Evolutionary conservation across 64 coral and sea anemone genomes (phyloP).

Genomic region (Stichodactyla mertensii): DNA sequence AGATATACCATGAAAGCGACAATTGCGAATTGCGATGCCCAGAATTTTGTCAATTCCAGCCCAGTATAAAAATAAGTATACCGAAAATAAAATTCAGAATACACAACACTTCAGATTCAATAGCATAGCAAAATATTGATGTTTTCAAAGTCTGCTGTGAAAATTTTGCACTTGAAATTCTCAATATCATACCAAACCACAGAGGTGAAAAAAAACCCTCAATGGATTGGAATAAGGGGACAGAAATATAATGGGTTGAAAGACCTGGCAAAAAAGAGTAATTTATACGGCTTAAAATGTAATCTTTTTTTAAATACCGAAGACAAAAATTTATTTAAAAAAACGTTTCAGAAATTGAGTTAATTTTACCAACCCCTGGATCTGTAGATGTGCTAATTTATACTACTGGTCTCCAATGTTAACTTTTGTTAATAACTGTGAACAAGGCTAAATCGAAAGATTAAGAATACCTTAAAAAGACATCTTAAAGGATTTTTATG

Average conservation of each 20-base stretch:
- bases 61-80: neutral
- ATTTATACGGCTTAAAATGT: neutral
- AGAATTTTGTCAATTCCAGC: neutral
- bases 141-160: neutral
- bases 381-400: no score
- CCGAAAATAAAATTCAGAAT: neutral
- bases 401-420: neutral
- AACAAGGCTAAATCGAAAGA: neutral
- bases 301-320: neutral
- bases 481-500: neutral
- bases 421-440: neutral
- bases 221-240: neutral
- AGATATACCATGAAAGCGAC: neutral
- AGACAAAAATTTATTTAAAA: no score
- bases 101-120: neutral
- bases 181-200: neutral
- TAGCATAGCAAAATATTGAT: neutral
- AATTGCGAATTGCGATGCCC: neutral
- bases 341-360: no score
- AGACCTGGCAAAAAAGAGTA: neutral
- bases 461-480: neutral
- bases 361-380: no score
- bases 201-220: neutral
- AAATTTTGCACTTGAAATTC: slow-evolving; percentile 10
- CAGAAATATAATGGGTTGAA: neutral